A percentile compares a stretch with the other conserved stretches of the same genome.
Evolutionary conservation across 1,140 invertebrate genomes (phyloP).

Genomic region (Pissodes strobi): DNA sequence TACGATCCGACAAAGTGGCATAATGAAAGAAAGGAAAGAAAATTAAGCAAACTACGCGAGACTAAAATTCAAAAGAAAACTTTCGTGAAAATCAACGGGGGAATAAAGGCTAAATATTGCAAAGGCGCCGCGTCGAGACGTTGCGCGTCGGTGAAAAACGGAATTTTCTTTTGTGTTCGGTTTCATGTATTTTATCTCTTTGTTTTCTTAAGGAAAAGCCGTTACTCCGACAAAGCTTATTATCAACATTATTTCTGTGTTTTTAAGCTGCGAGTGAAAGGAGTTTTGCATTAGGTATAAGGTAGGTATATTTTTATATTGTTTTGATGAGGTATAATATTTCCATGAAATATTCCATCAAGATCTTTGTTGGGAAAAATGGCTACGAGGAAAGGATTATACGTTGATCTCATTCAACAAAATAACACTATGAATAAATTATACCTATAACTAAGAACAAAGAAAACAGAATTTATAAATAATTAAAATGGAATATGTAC

Average conservation of each 20-base stretch:
- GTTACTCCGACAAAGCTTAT: constrained; percentile 27
- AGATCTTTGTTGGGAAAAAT: no score
- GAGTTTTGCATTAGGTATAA: no score
- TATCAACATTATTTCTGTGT: constrained; percentile 8
- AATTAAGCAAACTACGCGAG: constrained; percentile 19
- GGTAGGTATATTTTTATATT: no score
- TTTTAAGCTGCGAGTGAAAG: no score
- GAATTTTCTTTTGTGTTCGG: constrained; percentile 22
- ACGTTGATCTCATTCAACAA: no score
- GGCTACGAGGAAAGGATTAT: no score
- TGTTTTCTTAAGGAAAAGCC: constrained; percentile 26
- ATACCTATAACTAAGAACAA: no score
- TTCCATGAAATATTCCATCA: no score
- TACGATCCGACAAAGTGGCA: not conserved
- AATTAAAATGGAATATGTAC: no score
- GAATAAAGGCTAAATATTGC: constrained; percentile 18
- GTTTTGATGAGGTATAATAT: no score
- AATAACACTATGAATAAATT: no score
- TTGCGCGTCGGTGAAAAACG: not conserved
- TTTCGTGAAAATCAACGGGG: constrained; percentile 8
- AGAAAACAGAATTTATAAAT: no score
- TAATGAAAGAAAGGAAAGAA: constrained; percentile 11
- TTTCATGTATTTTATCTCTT: constrained; percentile 29
- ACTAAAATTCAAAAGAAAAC: constrained; percentile 20
- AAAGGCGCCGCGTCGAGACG: constrained; percentile 12